Evolutionary conservation across 2,888 invertebrate species (phyloP), one percentile per base, ranked within the genome.

Genomic region (Plebejus melissa): DNA sequence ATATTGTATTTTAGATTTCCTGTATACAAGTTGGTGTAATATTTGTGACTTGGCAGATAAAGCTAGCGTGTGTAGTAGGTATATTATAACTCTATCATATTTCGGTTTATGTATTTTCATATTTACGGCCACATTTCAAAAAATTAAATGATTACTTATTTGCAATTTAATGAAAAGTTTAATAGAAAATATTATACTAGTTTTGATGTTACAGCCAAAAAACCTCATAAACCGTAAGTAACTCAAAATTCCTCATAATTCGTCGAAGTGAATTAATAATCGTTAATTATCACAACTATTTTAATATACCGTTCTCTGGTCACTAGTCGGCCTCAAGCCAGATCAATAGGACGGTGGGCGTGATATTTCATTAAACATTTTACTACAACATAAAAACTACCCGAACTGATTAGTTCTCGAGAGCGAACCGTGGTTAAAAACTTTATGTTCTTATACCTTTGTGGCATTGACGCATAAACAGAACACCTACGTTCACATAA

Each of bases 361-460:
- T 88, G 86, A 84, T 89, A 86, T 87, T 91, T 90, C 90, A 91
- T 92, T 92, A 91, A 89, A 88, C 88, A 90, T 90, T 90, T 88
- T 88, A 54, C 72, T 88, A 32, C 72, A 72, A 89, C 88, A 89
- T 88, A 87, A 90, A 90, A 90, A 86, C 87, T 89, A 86, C 86
- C 87, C 83, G 84, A 87, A 86, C 89, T 89, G 87, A 91, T 90
- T 89, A 90, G 88, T 88, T 88, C 87, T 86, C 85, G 85, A 87
- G 85, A 82, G 82, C 70, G 57, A 75, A 41, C 77, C 76, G 74
- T 77, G 78, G 22, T 77, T 79, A 77, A 75, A 78, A 79, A 75
- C 77, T 77, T 78, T 77, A 79, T 77, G 79, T 79, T 76, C 76
- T 76, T 65, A 11, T 46, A 71, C 74, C 77, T 71, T 76, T 58